Conservation (phyloP, 2,888 invertebrate genomes). For the Oxycera nigricornis region DNA sequence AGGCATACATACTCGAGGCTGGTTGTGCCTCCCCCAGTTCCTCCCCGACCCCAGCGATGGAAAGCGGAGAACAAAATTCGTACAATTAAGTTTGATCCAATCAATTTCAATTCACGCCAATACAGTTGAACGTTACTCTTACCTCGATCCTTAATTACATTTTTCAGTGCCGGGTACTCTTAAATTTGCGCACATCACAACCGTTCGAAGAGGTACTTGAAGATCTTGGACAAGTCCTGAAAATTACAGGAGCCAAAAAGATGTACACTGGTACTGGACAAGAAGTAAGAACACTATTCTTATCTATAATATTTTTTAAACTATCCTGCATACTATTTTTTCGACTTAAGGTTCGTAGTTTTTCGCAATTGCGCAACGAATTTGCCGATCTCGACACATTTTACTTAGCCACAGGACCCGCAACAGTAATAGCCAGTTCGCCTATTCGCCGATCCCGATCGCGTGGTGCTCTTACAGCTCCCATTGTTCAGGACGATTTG, state of each 20-base stretch:
- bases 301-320: neutral
- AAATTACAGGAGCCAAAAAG: slow-evolving; percentile 87
- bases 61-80: no score
- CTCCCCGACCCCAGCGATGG: no score
- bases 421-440: slow-evolving; percentile 62
- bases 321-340: slow-evolving; percentile 1
- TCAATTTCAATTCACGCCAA: no score
- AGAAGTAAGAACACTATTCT: slow-evolving; percentile 70
- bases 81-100: no score
- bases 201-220: slow-evolving; percentile 93
- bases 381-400: slow-evolving; percentile 92
- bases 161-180: slow-evolving; percentile 82
- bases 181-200: slow-evolving; percentile 90
- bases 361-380: slow-evolving; percentile 91
- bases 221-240: slow-evolving; percentile 91
- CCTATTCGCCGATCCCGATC: slow-evolving; percentile 73
- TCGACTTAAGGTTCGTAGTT: slow-evolving; percentile 79
- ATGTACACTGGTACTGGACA: slow-evolving; percentile 92
- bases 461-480: slow-evolving; percentile 66
- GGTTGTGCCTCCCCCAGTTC: no score
- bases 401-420: slow-evolving; percentile 69
- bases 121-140: no score
- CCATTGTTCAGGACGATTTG: slow-evolving; percentile 60
- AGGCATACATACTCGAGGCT: no score
- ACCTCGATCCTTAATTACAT: no score